Percentiles rank a stretch among this genome's conserved stretches.
Conservation (phyloP, 1,140 invertebrate genomes). For the Macrosteles quadrilineatus region DNA sequence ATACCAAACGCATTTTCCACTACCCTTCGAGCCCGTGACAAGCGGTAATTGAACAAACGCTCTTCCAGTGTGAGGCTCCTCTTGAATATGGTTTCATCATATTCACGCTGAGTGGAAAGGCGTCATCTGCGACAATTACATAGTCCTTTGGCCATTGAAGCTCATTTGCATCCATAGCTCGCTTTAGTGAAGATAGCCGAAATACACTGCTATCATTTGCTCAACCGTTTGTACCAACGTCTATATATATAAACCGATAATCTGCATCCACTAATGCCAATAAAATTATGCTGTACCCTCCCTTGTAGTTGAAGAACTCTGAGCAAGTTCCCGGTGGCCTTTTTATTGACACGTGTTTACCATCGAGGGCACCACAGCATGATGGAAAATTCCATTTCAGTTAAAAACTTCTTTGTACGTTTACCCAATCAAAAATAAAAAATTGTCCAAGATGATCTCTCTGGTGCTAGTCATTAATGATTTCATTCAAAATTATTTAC, state of each 20-base stretch:
- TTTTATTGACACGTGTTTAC: slow-evolving; percentile 51
- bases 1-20: slow-evolving; percentile 53
- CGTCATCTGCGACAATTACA: slow-evolving; percentile 50
- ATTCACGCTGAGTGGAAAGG: slow-evolving; percentile 48
- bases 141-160: slow-evolving; percentile 39
- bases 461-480: no score
- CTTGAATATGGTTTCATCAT: slow-evolving; percentile 49
- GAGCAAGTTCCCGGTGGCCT: slow-evolving; percentile 42
- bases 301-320: slow-evolving; percentile 51
- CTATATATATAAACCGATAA: slow-evolving; percentile 50
- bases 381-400: slow-evolving; percentile 46
- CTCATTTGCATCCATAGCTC: slow-evolving; percentile 39
- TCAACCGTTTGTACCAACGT: slow-evolving; percentile 49
- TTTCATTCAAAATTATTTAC: no score
- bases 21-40: slow-evolving; percentile 42
- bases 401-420: slow-evolving; percentile 42
- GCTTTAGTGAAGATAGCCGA: slow-evolving; percentile 32
- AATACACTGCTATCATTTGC: slow-evolving; percentile 50
- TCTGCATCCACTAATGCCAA: slow-evolving; percentile 50
- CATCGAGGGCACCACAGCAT: slow-evolving; percentile 51
- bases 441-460: no score
- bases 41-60: slow-evolving; percentile 49
- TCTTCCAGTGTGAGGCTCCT: slow-evolving; percentile 38
- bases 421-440: no score
- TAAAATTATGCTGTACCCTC: slow-evolving; percentile 49